Evolutionary conservation across 2,797 vertebrate species (phyloP).

Genomic region (Sebastolobus altivelis): DNA sequence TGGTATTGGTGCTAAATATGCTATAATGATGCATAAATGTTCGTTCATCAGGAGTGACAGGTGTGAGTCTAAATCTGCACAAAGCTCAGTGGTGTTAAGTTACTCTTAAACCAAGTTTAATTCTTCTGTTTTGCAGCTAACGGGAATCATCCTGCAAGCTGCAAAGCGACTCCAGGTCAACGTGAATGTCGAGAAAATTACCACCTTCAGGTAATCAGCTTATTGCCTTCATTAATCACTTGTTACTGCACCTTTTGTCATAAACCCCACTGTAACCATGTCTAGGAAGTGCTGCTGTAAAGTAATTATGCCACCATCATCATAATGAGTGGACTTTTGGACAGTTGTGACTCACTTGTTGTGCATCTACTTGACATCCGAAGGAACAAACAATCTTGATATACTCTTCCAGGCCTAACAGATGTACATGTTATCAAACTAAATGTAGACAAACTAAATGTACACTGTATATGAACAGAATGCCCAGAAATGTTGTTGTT

Average conservation of each 20-base stretch:
- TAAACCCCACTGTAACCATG: not conserved
- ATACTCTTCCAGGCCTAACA: not conserved
- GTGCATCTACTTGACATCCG: not conserved
- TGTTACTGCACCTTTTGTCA: not conserved
- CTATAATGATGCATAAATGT: not conserved
- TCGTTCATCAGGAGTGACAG: not conserved
- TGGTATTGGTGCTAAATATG: not conserved
- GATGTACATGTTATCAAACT: not conserved
- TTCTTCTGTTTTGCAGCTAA: conserved; percentile 84
- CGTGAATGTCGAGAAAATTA: conserved; percentile 84
- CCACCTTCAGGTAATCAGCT: conserved; percentile 87
- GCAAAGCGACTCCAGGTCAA: conserved; percentile 95
- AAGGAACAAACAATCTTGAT: not conserved
- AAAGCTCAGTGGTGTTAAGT: not conserved
- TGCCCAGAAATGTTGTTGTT: not conserved
- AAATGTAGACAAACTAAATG: not conserved
- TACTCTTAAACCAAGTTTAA: not conserved
- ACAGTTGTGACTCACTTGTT: conserved; percentile 40
- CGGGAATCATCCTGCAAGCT: conserved; percentile 90
- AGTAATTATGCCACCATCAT: conserved; percentile 67
- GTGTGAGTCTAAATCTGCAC: not conserved
- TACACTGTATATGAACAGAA: not conserved
- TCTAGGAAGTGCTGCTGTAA: conserved; percentile 21
- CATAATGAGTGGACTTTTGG: conserved; percentile 65
- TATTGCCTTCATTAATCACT: not conserved